Conservation (phyloP, 2,888 invertebrate species). For the Sinelater perroti region DNA sequence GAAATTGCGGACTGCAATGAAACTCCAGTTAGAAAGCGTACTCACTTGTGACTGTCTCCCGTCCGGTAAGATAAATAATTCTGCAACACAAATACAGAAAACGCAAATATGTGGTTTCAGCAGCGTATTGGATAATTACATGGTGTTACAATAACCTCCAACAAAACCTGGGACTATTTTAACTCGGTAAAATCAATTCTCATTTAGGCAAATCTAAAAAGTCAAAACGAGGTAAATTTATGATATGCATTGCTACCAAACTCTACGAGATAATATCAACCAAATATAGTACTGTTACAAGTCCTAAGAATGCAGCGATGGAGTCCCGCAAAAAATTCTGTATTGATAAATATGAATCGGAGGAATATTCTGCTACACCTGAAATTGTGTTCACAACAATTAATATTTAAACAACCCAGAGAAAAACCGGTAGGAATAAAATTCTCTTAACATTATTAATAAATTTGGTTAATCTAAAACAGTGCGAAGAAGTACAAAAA, state of each 20-base stretch:
- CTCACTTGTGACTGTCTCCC: too few relatives aligned
- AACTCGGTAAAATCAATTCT: slow-evolving; percentile 16
- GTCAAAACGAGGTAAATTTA: slow-evolving; percentile 17
- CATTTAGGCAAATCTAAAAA: slow-evolving; percentile 14
- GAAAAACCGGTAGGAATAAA: background rate
- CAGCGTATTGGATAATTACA: slow-evolving; percentile 11
- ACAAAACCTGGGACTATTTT: slow-evolving; percentile 11
- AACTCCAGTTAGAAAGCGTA: too few relatives aligned
- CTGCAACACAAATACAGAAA: too few relatives aligned
- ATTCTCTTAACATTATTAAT: background rate
- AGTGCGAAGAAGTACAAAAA: too few relatives aligned
- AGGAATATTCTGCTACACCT: too few relatives aligned
- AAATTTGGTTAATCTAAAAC: slow-evolving; percentile 10
- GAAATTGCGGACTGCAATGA: slow-evolving; percentile 7
- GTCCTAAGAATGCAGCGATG: slow-evolving; percentile 23
- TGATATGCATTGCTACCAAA: slow-evolving; percentile 16
- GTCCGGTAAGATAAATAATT: too few relatives aligned
- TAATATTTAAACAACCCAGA: slow-evolving; percentile 2
- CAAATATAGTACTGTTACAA: slow-evolving; percentile 15
- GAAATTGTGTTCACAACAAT: too few relatives aligned
- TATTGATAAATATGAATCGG: background rate
- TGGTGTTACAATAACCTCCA: background rate
- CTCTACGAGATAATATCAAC: slow-evolving; percentile 15
- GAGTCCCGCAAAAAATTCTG: too few relatives aligned
- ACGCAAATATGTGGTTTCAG: slow-evolving; percentile 9